Conservation (phyloP, 2,888 invertebrate species). For the Himalopsyche tibetana region DNA sequence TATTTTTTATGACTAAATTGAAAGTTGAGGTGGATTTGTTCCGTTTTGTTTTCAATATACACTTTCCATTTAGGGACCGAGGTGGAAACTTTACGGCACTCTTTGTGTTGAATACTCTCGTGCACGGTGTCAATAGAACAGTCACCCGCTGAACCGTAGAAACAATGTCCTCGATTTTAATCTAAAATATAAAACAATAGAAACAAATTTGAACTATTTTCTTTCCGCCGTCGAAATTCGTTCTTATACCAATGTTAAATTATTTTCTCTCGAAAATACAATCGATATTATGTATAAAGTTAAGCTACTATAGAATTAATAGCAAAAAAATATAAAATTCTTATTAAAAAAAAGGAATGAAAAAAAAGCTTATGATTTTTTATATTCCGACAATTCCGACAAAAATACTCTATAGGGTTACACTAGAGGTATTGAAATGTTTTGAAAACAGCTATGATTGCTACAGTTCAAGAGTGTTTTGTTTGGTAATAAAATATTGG, state of each 20-base stretch:
- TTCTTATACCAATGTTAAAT: background rate
- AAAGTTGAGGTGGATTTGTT: too few relatives aligned
- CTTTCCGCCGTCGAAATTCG: too few relatives aligned
- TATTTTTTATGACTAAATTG: too few relatives aligned
- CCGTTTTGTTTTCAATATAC: background rate
- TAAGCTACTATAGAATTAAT: constrained; percentile 20
- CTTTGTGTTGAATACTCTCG: background rate
- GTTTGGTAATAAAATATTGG: too few relatives aligned
- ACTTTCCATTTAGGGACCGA: constrained; percentile 38
- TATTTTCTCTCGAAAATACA: constrained; percentile 31
- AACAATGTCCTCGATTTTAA: too few relatives aligned
- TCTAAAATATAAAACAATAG: too few relatives aligned
- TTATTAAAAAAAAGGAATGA: constrained; percentile 22
- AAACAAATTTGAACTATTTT: too few relatives aligned
- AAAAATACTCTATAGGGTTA: too few relatives aligned
- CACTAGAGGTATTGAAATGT: too few relatives aligned
- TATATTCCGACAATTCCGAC: background rate
- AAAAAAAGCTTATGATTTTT: constrained; percentile 28
- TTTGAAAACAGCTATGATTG: too few relatives aligned
- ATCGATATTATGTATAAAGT: constrained; percentile 20
- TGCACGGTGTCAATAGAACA: background rate
- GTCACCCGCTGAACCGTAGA: too few relatives aligned
- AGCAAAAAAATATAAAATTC: constrained; percentile 13
- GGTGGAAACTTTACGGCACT: constrained; percentile 1
- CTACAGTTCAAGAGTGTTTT: too few relatives aligned